Conservation (phyloP, 23 tunicate species). For the Oikopleura albicans region DNA sequence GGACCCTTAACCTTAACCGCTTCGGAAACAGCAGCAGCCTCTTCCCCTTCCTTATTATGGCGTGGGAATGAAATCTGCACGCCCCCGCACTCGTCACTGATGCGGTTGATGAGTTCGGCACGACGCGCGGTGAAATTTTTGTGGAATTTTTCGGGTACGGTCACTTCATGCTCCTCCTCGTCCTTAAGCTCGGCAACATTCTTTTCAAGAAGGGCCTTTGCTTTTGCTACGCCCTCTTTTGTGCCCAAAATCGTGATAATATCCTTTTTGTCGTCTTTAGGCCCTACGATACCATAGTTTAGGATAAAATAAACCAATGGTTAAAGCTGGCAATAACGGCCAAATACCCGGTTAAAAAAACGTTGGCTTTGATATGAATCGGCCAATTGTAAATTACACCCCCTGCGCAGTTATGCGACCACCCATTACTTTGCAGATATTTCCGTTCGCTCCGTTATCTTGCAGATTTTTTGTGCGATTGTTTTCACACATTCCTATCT, state of each 20-base stretch:
- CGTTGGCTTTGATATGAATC: too few species aligned
- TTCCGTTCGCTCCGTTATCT: too few species aligned
- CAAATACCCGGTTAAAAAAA: too few species aligned
- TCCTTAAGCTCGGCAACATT: conserved; percentile 45
- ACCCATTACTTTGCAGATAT: too few species aligned
- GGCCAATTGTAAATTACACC: too few species aligned
- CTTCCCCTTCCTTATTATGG: conserved; percentile 20
- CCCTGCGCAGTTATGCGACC: too few species aligned
- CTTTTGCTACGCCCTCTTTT: conserved; percentile 57
- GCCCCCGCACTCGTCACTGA: conserved; percentile 81
- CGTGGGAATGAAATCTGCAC: conserved; percentile 88
- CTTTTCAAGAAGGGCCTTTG: conserved; percentile 42
- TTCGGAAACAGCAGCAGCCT: conserved; percentile 27
- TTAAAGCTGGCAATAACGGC: too few species aligned
- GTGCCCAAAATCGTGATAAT: conserved; percentile 51
- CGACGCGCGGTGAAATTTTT: conserved; percentile 62
- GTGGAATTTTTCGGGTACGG: conserved; percentile 61
- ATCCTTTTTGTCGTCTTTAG: conserved; percentile 46
- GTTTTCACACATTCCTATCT: too few species aligned
- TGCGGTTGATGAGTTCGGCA: conserved; percentile 54
- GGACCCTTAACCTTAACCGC: conserved; percentile 74
- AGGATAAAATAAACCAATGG: too few species aligned
- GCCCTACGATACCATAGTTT: too few species aligned
- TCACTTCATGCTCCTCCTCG: conserved; percentile 14
- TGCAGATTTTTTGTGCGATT: too few species aligned